A percentile compares a stretch with the other conserved stretches of the same genome.
Conservation (phyloP, 37 sponge, comb jelly and placozoan species). For the Cladorhizidae sp. region DNA sequence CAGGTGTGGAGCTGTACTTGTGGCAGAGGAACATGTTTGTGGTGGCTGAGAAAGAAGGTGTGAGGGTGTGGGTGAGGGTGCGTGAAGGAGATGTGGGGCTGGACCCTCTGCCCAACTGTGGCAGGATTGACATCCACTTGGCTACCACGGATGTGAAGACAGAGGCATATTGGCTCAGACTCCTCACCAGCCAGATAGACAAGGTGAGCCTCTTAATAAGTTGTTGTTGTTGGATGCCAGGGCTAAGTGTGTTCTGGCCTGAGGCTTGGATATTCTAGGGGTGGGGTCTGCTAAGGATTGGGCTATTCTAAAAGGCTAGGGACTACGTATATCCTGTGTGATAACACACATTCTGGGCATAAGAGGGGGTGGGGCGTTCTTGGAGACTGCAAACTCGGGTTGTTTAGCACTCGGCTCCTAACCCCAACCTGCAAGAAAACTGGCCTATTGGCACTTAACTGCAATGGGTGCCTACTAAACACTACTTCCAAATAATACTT, state of each 20-base stretch:
- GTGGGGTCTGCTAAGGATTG: too few species aligned
- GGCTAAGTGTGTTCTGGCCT: too few species aligned
- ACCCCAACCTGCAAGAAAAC: too few species aligned
- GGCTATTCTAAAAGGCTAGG: too few species aligned
- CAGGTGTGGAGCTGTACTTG: conserved; percentile 27
- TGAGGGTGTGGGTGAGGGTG: conserved; percentile 29
- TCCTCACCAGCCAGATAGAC: conserved; percentile 45
- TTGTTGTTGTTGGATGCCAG: too few species aligned
- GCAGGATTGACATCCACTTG: conserved; percentile 50
- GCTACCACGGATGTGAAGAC: background rate
- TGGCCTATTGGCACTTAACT: too few species aligned
- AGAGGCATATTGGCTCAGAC: conserved; percentile 32
- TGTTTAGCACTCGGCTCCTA: too few species aligned
- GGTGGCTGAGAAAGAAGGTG: conserved; percentile 10
- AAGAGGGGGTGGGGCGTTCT: background rate
- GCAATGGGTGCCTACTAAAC: too few species aligned
- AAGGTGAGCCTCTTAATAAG: too few species aligned
- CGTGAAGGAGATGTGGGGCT: conserved; percentile 20
- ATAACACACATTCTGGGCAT: background rate
- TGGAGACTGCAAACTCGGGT: background rate
- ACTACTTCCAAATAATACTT: too few species aligned
- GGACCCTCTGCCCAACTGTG: conserved; percentile 35
- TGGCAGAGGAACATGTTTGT: conserved; percentile 50
- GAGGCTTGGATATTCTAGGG: too few species aligned
- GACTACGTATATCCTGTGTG: too few species aligned